Evolutionary conservation across 1,140 invertebrate species (phyloP).

Genomic region (Drosophila paulistorum): DNA sequence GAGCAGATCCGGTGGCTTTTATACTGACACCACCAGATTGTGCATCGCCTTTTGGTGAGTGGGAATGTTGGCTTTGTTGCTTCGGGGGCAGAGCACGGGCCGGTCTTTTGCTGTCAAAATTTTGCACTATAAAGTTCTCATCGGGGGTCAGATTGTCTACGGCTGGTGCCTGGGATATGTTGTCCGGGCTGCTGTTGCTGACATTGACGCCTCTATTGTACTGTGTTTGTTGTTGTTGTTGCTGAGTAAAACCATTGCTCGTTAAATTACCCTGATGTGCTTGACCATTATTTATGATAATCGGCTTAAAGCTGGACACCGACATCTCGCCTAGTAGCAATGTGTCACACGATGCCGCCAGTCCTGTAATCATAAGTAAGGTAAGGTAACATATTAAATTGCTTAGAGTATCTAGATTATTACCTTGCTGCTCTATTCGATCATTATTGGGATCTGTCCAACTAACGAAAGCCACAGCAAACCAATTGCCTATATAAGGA

Average conservation of each 20-base stretch:
- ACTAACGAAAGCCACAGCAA: conserved; percentile 89
- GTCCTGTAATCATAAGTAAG: conserved; percentile 72
- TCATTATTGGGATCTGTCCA: conserved; percentile 88
- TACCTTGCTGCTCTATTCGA: conserved; percentile 89
- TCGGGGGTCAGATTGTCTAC: conserved; percentile 18
- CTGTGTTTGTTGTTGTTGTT: conserved; percentile 28
- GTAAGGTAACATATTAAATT: background rate
- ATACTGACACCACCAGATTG: conserved; percentile 10
- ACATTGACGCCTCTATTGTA: conserved; percentile 15
- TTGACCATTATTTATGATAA: conserved; percentile 69
- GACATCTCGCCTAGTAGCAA: conserved; percentile 75
- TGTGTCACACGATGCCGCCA: conserved; percentile 84
- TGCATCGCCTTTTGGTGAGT: background rate
- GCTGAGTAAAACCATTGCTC: conserved; percentile 22
- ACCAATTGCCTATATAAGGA: conserved; percentile 91
- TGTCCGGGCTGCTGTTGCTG: conserved; percentile 17
- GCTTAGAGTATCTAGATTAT: background rate
- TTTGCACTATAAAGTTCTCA: background rate
- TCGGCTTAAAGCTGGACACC: conserved; percentile 64
- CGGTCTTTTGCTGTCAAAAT: conserved; percentile 1
- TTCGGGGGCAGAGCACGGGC: conserved; percentile 34
- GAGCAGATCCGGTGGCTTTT: conserved; percentile 22
- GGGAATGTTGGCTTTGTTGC: conserved; percentile 18
- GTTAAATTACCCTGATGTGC: conserved; percentile 64
- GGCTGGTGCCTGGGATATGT: conserved; percentile 12